These are phyloP conservation scores for Argopecten irradians DNA, from an alignment of 1,140 invertebrate species.

Conservation along the genomic window DNA sequence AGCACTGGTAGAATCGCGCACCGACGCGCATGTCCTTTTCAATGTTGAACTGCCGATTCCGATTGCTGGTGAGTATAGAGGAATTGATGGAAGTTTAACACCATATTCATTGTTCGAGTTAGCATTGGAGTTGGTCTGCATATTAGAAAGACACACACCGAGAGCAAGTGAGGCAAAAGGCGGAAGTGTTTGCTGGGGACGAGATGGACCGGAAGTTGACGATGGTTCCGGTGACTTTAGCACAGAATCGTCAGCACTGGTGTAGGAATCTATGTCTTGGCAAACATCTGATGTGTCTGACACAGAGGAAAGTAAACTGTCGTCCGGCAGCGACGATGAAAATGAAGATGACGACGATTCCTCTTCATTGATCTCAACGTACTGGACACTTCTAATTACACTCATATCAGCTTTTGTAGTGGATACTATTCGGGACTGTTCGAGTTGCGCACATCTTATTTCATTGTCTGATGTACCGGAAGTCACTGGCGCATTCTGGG, in stretches of 20 bases:
- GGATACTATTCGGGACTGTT: neutral
- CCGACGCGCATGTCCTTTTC: neutral
- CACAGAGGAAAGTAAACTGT: neutral
- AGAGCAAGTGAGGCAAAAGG: constrained; percentile 49
- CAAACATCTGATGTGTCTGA: neutral
- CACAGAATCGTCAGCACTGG: neutral
- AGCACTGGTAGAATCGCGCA: neutral
- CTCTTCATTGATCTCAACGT: neutral
- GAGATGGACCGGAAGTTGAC: neutral
- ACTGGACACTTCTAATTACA: neutral
- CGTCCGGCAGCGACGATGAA: neutral
- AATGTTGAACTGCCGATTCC: neutral
- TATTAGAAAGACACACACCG: constrained; percentile 37
- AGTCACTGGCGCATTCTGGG: neutral
- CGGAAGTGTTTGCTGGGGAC: constrained; percentile 36
- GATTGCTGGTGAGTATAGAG: neutral
- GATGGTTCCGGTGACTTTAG: neutral
- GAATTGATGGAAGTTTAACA: neutral
- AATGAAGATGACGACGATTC: neutral
- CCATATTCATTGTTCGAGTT: neutral
- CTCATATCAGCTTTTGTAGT: neutral
- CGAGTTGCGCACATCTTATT: neutral
- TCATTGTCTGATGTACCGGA: neutral
- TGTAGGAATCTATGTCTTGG: neutral
- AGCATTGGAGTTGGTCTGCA: neutral